These are phyloP conservation scores for Agonopterix heracliana DNA, from an alignment of 2,888 invertebrate species.

Conservation along the genomic window DNA sequence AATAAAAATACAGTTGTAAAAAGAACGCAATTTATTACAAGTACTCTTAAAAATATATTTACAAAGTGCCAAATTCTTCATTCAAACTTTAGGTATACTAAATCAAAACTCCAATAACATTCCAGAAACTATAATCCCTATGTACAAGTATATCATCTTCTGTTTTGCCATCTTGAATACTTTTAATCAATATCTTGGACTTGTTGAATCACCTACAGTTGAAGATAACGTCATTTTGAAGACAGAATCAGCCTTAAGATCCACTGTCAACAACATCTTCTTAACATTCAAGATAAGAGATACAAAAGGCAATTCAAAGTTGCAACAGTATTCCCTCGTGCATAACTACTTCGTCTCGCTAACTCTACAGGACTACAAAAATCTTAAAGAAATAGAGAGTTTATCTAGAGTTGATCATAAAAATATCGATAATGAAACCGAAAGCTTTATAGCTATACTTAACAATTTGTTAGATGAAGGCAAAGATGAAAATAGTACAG, in stretches of 20 bases:
- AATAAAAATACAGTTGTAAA: no score
- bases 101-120: background rate
- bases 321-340: constrained; percentile 1
- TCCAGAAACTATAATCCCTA: background rate
- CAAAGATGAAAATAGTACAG: constrained; percentile 6
- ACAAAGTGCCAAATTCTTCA: no score
- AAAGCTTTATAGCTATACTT: constrained; percentile 1
- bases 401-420: constrained; percentile 6
- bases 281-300: constrained; percentile 1
- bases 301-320: constrained; percentile 6
- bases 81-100: no score
- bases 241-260: constrained; percentile 19
- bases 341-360: constrained; percentile 9
- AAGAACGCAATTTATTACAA: no score
- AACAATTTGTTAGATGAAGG: constrained; percentile 8
- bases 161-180: background rate
- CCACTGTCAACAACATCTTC: constrained; percentile 19
- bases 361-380: constrained; percentile 7
- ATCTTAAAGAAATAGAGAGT: constrained; percentile 8
- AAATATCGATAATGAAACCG: constrained; percentile 24
- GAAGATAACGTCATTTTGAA: constrained; percentile 15
- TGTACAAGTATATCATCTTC: background rate
- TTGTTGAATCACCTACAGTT: constrained; percentile 12
- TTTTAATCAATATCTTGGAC: background rate
- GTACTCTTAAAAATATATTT: no score